Conservation (phyloP, 1,140 invertebrate genomes). For the Drosophila sproati region DNA sequence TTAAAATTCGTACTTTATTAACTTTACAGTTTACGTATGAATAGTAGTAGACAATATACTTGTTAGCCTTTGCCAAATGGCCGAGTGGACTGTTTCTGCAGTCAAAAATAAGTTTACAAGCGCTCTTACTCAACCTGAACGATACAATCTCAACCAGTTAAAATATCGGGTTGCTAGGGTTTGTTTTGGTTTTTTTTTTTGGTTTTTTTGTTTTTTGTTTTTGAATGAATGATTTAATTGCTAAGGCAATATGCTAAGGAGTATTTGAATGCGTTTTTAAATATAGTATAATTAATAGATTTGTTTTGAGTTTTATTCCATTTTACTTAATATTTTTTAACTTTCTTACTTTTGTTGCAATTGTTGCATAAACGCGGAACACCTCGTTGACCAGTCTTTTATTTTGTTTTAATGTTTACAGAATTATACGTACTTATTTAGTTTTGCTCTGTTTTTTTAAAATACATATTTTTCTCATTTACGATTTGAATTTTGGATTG, state of each 20-base stretch:
- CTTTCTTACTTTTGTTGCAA: constrained; percentile 68
- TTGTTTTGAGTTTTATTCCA: constrained; percentile 30
- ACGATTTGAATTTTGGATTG: constrained; percentile 59
- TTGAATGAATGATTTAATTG: neutral
- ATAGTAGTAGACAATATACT: constrained; percentile 32
- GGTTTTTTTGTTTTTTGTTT: too few species aligned
- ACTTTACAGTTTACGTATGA: constrained; percentile 72
- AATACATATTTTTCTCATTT: constrained; percentile 31
- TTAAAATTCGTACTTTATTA: constrained; percentile 82
- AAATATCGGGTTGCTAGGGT: constrained; percentile 8
- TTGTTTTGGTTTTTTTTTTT: constrained; percentile 3
- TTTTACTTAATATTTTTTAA: constrained; percentile 48
- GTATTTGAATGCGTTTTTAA: constrained; percentile 34
- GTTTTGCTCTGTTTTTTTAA: constrained; percentile 61
- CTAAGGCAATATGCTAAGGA: constrained; percentile 23
- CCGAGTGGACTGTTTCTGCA: constrained; percentile 5
- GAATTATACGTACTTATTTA: constrained; percentile 51
- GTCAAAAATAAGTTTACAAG: constrained; percentile 33
- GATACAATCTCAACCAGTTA: constrained; percentile 15
- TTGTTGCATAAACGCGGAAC: constrained; percentile 83
- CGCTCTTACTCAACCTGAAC: constrained; percentile 17
- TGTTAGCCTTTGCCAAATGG: constrained; percentile 23
- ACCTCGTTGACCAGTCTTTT: constrained; percentile 85
- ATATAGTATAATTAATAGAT: constrained; percentile 39
- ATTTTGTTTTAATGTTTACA: constrained; percentile 80